phyloP scores from a whole-genome alignment of 2,888 invertebrate genomes.

The Eilema sororculum region DNA sequence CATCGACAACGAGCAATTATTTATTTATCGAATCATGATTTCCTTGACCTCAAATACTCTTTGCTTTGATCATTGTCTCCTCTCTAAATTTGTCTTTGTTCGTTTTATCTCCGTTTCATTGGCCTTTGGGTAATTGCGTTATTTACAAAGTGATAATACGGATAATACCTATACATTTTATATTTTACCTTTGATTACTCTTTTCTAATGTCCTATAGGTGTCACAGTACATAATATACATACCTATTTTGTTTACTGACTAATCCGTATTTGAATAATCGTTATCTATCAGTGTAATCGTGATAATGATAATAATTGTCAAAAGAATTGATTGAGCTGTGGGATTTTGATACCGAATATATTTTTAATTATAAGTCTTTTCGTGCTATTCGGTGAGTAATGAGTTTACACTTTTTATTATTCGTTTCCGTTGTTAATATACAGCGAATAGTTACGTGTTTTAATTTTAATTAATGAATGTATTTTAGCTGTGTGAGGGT shows the following conservation, averaged over 20 bases:
- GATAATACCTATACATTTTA: not conserved
- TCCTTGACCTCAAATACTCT: too few relatives aligned
- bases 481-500: not conserved
- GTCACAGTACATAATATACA: not conserved
- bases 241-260: not conserved
- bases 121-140: not conserved
- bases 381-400: conserved; percentile 37
- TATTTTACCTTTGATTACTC: not conserved
- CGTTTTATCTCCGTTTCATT: not conserved
- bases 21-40: too few relatives aligned
- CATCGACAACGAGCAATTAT: too few relatives aligned
- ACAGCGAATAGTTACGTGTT: not conserved
- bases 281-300: conserved; percentile 49
- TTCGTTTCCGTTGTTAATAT: not conserved
- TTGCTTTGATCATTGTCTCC: not conserved
- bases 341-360: conserved; percentile 27
- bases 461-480: not conserved
- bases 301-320: conserved; percentile 41
- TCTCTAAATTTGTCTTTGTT: not conserved
- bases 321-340: conserved; percentile 40
- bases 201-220: not conserved
- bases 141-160: conserved; percentile 3
- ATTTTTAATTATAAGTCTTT: conserved; percentile 23
- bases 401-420: not conserved
- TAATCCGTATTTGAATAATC: conserved; percentile 43